Evolutionary conservation across 2,113 vertebrate genomes (phyloP).

Genomic region (Lota lota): DNA sequence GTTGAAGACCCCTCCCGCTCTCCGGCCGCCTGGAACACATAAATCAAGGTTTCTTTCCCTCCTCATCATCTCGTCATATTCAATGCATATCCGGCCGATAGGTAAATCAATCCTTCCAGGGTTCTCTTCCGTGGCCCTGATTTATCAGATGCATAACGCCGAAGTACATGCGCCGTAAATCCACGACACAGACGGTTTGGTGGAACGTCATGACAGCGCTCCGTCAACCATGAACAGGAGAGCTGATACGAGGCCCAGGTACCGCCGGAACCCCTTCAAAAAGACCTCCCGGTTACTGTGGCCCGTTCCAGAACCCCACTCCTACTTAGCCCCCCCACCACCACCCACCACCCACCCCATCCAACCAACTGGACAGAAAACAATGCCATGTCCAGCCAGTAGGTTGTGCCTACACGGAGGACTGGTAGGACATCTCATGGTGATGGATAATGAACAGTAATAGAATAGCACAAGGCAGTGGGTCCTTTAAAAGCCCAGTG

Average conservation of each 20-base stretch:
- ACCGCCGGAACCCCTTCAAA: neutral
- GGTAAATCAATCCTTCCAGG: constrained; percentile 65
- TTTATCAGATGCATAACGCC: constrained; percentile 67
- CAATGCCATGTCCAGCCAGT: constrained; percentile 40
- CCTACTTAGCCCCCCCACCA: constrained; percentile 33
- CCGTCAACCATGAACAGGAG: neutral
- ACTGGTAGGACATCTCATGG: constrained; percentile 63
- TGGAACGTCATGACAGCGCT: neutral
- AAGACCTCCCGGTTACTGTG: neutral
- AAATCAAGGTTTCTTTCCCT: constrained; percentile 58
- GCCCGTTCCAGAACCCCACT: constrained; percentile 36
- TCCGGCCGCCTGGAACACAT: constrained; percentile 65
- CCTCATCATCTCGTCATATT: constrained; percentile 72
- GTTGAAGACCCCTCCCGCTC: constrained; percentile 50
- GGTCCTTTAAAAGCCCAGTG: constrained; percentile 63
- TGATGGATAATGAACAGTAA: constrained; percentile 79
- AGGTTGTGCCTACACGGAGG: constrained; percentile 25
- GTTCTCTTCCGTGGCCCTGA: constrained; percentile 49
- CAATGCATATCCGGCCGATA: constrained; percentile 70
- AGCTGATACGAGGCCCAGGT: too few relatives aligned
- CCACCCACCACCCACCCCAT: neutral
- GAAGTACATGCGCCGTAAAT: constrained; percentile 60
- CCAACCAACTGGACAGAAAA: constrained; percentile 16
- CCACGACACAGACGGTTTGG: constrained; percentile 49
- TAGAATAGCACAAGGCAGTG: constrained; percentile 73